A percentile compares a stretch with the other conserved stretches of the same genome.
phyloP scores from a whole-genome alignment of 2,113 vertebrate species.

The Chrysemys picta region DNA sequence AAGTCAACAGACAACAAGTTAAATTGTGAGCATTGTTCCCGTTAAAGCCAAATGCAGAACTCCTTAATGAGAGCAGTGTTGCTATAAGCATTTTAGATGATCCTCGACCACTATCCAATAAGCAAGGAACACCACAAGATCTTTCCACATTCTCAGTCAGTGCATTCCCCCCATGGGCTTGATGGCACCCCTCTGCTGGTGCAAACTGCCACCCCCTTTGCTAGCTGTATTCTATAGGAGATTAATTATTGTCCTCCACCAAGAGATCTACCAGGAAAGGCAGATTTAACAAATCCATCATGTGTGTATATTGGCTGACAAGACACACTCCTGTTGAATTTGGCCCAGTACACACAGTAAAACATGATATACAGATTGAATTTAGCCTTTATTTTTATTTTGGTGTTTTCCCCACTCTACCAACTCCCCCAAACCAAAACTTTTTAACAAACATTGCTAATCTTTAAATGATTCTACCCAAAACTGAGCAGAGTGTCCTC shows the following conservation, averaged over 20 bases:
- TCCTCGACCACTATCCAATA: background rate
- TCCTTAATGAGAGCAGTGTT: rapidly evolving
- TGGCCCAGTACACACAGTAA: no score
- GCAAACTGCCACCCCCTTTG: background rate
- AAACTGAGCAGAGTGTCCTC: background rate
- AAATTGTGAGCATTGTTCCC: background rate
- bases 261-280: no score
- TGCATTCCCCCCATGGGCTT: background rate
- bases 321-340: background rate
- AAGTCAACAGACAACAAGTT: background rate
- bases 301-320: background rate
- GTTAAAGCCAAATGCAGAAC: background rate
- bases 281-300: background rate
- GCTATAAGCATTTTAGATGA: background rate
- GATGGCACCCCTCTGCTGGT: rapidly evolving
- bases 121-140: background rate
- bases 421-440: background rate
- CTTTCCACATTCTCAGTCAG: background rate
- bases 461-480: background rate
- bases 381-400: background rate
- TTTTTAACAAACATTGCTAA: background rate
- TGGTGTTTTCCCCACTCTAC: background rate
- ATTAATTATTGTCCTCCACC: background rate
- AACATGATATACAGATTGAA: background rate
- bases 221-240: background rate